Conservation (phyloP, 2,113 vertebrate genomes). For the Chaetodon auriga region DNA sequence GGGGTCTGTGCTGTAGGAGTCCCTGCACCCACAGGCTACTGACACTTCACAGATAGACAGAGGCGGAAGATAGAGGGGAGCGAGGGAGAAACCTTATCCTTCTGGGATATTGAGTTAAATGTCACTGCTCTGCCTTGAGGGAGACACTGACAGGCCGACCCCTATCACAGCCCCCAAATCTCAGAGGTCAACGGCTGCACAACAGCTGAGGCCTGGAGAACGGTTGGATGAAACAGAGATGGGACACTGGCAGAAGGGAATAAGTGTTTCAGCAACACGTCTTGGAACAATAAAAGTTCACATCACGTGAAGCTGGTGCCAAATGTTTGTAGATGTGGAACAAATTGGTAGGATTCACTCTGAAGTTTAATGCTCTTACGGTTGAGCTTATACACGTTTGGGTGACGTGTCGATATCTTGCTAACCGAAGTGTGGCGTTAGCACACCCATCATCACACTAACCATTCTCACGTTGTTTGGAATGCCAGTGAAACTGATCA, state of each 20-base stretch:
- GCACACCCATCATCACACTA: not conserved
- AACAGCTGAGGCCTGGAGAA: constrained; percentile 77
- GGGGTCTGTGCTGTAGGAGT: constrained; percentile 54
- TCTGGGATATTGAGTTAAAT: constrained; percentile 86
- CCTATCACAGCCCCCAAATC: constrained; percentile 74
- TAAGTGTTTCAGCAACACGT: constrained; percentile 44
- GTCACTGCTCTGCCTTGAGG: constrained; percentile 80
- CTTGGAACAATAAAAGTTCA: not conserved
- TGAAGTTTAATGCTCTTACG: not conserved
- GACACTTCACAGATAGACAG: constrained; percentile 60
- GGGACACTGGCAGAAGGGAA: constrained; percentile 36
- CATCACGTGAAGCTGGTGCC: not conserved
- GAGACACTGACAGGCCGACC: constrained; percentile 83
- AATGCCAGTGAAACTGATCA: not conserved
- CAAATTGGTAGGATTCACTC: not conserved
- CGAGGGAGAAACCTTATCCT: constrained; percentile 80
- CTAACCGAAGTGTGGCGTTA: not conserved
- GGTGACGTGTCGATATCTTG: not conserved
- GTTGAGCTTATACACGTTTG: not conserved
- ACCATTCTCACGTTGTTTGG: not conserved
- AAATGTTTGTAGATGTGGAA: not conserved
- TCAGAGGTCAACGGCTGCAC: constrained; percentile 76
- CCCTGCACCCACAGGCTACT: constrained; percentile 37
- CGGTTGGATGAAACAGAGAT: constrained; percentile 53
- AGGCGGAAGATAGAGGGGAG: constrained; percentile 69